Evolutionary conservation across 2,888 invertebrate genomes (phyloP).

Genomic region (Syrphus vitripennis): DNA sequence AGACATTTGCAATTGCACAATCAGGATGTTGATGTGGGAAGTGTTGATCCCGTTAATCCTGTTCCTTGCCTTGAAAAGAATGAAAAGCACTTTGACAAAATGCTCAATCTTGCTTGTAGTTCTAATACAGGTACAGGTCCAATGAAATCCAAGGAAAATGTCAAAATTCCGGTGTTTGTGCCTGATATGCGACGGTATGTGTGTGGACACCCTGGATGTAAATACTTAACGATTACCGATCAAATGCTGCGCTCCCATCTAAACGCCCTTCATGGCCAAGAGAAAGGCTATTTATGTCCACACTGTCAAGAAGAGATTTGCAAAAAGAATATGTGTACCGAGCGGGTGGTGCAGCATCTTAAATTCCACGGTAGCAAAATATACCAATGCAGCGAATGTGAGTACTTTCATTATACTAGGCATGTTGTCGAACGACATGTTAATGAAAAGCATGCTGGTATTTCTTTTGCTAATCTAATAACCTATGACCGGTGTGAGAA

Average conservation of each 20-base stretch:
- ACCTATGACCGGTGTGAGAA: slow-evolving; percentile 71
- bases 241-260: slow-evolving; percentile 88
- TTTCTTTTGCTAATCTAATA: slow-evolving; percentile 72
- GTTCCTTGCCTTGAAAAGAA: slow-evolving; percentile 90
- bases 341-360: slow-evolving; percentile 87
- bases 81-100: slow-evolving; percentile 92
- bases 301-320: slow-evolving; percentile 85
- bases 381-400: slow-evolving; percentile 88
- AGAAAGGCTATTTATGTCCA: slow-evolving; percentile 85
- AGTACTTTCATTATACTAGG: slow-evolving; percentile 85
- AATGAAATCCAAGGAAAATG: slow-evolving; percentile 47
- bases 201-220: slow-evolving; percentile 88
- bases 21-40: slow-evolving; percentile 83
- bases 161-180: slow-evolving; percentile 82
- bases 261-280: slow-evolving; percentile 86
- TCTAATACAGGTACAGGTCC: slow-evolving; percentile 80
- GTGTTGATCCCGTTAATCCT: slow-evolving; percentile 89
- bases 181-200: slow-evolving; percentile 84
- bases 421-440: slow-evolving; percentile 86
- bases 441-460: slow-evolving; percentile 83
- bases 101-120: slow-evolving; percentile 91
- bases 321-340: slow-evolving; percentile 82
- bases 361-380: slow-evolving; percentile 88
- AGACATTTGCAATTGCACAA: slow-evolving; percentile 87
- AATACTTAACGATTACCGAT: slow-evolving; percentile 88